Conservation (phyloP, 2,888 invertebrate species). For the Pristionchus fissidentatus region DNA sequence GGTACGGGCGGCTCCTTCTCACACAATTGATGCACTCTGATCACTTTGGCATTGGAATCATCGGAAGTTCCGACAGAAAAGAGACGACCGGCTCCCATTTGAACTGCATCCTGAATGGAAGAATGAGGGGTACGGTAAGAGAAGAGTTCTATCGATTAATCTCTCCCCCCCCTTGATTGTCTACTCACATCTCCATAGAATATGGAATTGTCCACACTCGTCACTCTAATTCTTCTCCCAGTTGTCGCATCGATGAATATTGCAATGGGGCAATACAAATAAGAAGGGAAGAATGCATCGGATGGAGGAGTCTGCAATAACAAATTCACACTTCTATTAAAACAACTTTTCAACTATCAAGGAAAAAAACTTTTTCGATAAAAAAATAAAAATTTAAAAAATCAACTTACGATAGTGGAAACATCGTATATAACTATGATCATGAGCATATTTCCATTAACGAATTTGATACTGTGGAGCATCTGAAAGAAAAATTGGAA, state of each 20-base stretch:
- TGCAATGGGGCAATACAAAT: neutral
- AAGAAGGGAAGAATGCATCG: no score
- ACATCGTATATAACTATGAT: conserved; percentile 2
- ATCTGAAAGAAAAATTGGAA: neutral
- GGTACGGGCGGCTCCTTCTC: neutral
- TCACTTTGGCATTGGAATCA: neutral
- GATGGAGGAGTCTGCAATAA: no score
- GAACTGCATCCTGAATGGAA: neutral
- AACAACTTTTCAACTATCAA: no score
- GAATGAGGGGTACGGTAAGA: neutral
- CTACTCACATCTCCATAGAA: neutral
- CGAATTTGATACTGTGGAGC: conserved; percentile 6
- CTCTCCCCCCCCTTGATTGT: no score
- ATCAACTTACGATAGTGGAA: neutral
- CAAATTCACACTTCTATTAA: no score
- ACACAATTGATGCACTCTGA: conserved; percentile 13
- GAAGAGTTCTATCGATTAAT: no score
- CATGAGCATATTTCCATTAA: conserved; percentile 28
- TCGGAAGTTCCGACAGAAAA: neutral
- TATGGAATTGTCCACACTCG: neutral
- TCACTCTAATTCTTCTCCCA: conserved; percentile 9
- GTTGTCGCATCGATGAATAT: conserved; percentile 17
- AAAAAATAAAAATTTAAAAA: no score
- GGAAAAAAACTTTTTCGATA: no score
- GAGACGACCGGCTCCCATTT: neutral